Percentiles rank a stretch among this genome's conserved stretches.
These are phyloP conservation scores for Eulimnadia texana DNA, from an alignment of 1,140 invertebrate species.

Conservation along the genomic window DNA sequence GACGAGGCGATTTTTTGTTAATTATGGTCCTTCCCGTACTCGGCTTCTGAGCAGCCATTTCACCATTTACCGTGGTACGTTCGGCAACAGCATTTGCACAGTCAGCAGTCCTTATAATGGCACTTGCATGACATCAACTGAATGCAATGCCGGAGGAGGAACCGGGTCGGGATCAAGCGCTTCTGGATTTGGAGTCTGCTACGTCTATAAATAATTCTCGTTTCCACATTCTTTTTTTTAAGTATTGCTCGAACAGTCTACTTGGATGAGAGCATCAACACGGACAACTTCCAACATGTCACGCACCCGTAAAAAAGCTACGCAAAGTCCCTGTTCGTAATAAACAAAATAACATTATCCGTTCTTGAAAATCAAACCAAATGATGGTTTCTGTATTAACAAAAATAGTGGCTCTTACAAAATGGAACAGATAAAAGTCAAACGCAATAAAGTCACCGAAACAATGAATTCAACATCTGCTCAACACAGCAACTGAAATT, in stretches of 20 bases:
- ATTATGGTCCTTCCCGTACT: too few relatives aligned
- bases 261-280: not conserved
- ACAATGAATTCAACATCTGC: too few relatives aligned
- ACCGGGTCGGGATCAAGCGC: conserved; percentile 22
- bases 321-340: too few relatives aligned
- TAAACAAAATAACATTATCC: too few relatives aligned
- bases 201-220: conserved; percentile 22
- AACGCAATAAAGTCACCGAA: too few relatives aligned
- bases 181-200: conserved; percentile 25
- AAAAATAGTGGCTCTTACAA: too few relatives aligned
- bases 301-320: conserved; percentile 1
- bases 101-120: conserved; percentile 1
- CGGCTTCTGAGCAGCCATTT: not conserved
- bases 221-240: not conserved
- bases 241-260: not conserved
- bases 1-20: too few relatives aligned
- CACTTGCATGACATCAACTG: conserved; percentile 25
- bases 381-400: too few relatives aligned
- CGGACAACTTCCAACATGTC: not conserved
- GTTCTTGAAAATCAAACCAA: too few relatives aligned
- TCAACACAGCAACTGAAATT: too few relatives aligned
- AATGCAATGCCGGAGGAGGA: conserved; percentile 23
- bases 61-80: not conserved
- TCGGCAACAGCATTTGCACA: not conserved
- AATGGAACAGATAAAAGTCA: too few relatives aligned